Base-by-base conservation (phyloP, 2,888 invertebrate genomes). In the Hydrotaea cyrtoneurina region DNA sequence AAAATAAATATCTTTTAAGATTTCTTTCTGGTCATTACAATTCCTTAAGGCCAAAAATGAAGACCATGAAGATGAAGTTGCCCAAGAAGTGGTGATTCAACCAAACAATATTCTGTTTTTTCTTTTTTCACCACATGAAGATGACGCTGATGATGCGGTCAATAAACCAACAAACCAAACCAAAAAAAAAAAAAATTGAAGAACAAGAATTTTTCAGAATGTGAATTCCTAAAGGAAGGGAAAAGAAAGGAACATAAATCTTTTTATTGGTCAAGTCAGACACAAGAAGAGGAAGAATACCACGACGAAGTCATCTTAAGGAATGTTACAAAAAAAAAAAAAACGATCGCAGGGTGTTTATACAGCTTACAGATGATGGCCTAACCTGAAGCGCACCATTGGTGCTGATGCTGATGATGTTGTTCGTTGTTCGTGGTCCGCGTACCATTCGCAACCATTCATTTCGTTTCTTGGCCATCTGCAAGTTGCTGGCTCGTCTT, bases 161-260 rank as follows among this genome's bases (percentile, higher is more conserved):
- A 69, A 69, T 69, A 69, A 69, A 69, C 69, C 21, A 17, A 62
- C 31, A 31, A 62, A 3, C 2, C 59, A 26, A 59, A n/a, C n/a
- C 62, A 62, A 31, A 15, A 62, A 17, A 13, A 62, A 10, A 15
- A 62, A 62, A 26, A n/a, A n/a, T n/a, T n/a, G n/a, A n/a, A n/a
- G n/a, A n/a, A 80, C 80, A 79, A 50, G 31, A 72, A 72, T 57
- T 46, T 26, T 59, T n/a, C 78, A 78, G 81, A 81, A 78, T 78
- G 53, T 81, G 84, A 71, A 72, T 76, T 81, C 75, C 53, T 50
- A 17, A n/a, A 15, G 36, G 78, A 74, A 72, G 72, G 64, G 50
- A 43, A 4, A 64, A 21, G 13, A 64, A 50, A 62, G 31, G 31
- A 71, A 62, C 17, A 72, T 21, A 74, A 64, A 77, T 46, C 69